These are phyloP conservation scores for Scomber japonicus DNA, from an alignment of 2,113 vertebrate species.

Conservation along the genomic window DNA sequence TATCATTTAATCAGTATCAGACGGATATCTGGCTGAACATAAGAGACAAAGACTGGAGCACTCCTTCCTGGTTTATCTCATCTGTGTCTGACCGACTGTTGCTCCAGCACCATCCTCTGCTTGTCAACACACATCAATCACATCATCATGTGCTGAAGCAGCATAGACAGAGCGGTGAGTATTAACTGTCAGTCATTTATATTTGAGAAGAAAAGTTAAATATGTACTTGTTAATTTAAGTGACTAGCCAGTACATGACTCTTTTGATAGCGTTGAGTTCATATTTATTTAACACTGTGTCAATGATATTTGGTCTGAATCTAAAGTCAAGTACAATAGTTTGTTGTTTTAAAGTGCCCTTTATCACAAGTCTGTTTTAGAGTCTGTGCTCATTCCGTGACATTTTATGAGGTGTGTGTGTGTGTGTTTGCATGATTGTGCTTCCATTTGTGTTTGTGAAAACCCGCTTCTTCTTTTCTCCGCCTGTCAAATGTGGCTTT, in stretches of 20 bases:
- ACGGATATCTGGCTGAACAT: background rate
- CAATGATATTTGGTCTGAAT: background rate
- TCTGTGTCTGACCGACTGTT: background rate
- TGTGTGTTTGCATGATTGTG: slow-evolving; percentile 7
- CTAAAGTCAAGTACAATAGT: background rate
- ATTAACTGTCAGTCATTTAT: slow-evolving; percentile 1
- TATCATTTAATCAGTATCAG: slow-evolving; percentile 10
- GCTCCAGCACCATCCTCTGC: slow-evolving; percentile 17
- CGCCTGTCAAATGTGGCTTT: slow-evolving; percentile 42
- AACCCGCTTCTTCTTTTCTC: slow-evolving; percentile 63
- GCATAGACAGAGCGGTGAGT: background rate
- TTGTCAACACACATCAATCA: slow-evolving; percentile 28
- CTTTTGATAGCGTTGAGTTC: background rate
- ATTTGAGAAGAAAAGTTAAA: slow-evolving; percentile 1
- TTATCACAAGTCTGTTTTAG: slow-evolving; percentile 33
- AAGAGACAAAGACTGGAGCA: background rate
- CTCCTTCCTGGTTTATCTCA: background rate
- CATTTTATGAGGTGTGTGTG: slow-evolving; percentile 26
- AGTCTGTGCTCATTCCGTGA: slow-evolving; percentile 1
- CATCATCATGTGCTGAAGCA: background rate
- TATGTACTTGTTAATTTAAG: background rate
- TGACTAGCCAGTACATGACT: background rate
- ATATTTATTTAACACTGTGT: background rate
- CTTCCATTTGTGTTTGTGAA: slow-evolving; percentile 30
- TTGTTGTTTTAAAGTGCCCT: slow-evolving; percentile 9